Base-by-base conservation (phyloP, 2,797 vertebrate species). In the Chaenodraco wilsoni region DNA sequence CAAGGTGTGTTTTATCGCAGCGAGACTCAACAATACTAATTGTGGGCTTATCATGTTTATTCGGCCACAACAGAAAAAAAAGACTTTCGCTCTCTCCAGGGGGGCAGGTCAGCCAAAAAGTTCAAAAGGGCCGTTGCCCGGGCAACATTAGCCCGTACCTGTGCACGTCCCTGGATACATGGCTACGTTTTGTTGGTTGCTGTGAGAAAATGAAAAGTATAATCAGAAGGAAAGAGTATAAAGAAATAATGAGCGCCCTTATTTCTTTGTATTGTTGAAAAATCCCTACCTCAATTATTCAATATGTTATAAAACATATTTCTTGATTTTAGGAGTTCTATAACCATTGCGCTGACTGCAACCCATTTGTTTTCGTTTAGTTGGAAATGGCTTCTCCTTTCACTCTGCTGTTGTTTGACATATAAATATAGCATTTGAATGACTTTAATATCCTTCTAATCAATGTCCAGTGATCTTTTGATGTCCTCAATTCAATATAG, bases 401-500 rank as follows among this genome's bases (percentile, higher is more conserved):
- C 91, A 95, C 95, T 95, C 91, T 92, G 94, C 91, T 95, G 95
- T 92, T 95, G 93, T 96, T 95, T 98, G 96, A 96, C 96, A 97
- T 97, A 96, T 96, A 96, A 96, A 97, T 96, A 93, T 93, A 95
- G 94, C 93, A 96, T 96, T 94, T 96, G 96, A 96, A 95, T 96
- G 96, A 96, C 96, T 97, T 98, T 97, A 97, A 98, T 98, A 98
- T 97, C 95, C 92, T 94, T 90, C 93, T 96, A 97, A 98, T 99
- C 97, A 98, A 99, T 99, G 97, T 93, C 95, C 96, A 93, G 95
- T 97, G 97, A 95, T 99, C 97, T 98, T 98, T 99, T 96, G 96
- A 96, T 94, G 95, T 95, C 91, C 94, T 93, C 95, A 94, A 95
- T 95, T 96, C 95, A 97, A 98, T 97, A 97, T 95, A 95, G 94